A percentile compares a stretch with the other conserved stretches of the same genome.
These are phyloP conservation scores for Diplolepis rosae DNA, from an alignment of 2,888 invertebrate species.

Conservation along the genomic window DNA sequence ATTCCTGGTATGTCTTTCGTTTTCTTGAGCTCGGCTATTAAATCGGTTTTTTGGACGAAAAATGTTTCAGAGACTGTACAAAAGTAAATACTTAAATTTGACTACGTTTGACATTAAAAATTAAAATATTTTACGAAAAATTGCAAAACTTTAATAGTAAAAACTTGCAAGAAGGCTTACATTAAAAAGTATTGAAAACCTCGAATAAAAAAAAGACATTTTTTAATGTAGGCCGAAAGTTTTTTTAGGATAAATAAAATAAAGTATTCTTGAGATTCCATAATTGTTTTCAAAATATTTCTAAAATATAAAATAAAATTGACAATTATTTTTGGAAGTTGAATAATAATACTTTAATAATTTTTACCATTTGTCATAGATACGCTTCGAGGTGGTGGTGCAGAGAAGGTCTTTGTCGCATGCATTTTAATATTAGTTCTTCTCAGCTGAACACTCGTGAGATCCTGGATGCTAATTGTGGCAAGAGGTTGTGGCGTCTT, in stretches of 20 bases:
- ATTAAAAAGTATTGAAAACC: too few relatives aligned
- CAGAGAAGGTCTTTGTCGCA: conserved; percentile 88
- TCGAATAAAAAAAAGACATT: too few relatives aligned
- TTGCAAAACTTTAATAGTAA: too few relatives aligned
- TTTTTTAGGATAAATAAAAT: background rate
- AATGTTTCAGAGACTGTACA: conserved; percentile 79
- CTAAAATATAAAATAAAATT: too few relatives aligned
- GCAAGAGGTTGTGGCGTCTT: conserved; percentile 84
- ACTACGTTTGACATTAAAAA: too few relatives aligned
- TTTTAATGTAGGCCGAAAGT: too few relatives aligned
- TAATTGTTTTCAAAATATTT: too few relatives aligned
- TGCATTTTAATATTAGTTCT: conserved; percentile 82
- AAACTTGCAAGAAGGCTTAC: too few relatives aligned
- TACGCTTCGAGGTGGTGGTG: conserved; percentile 84
- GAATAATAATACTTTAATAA: too few relatives aligned
- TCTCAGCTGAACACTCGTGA: conserved; percentile 87
- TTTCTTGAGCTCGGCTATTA: conserved; percentile 94
- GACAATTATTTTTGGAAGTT: too few relatives aligned
- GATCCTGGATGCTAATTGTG: conserved; percentile 90
- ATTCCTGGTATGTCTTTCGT: conserved; percentile 96
- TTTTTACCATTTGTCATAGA: conserved; percentile 77
- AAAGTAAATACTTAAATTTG: conserved; percentile 16
- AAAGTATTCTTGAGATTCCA: too few relatives aligned
- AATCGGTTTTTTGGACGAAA: conserved; percentile 85
- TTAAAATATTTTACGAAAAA: too few relatives aligned